Base-by-base conservation (phyloP, 2,113 vertebrate species). In the Crotalus tigris region DNA sequence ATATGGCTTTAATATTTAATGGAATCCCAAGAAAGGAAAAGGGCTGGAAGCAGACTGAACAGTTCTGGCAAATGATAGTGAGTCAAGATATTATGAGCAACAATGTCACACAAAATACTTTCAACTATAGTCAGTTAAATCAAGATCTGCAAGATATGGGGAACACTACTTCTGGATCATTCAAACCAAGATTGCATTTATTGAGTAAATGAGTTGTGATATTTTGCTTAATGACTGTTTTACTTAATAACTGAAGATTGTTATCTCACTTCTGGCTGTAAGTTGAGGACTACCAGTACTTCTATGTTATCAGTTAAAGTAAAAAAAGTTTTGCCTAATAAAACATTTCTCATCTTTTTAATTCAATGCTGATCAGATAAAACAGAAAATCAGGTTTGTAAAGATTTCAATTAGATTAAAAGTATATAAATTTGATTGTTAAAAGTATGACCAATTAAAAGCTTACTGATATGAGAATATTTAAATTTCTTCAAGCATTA, bases 401-500 rank as follows among this genome's bases (percentile, higher is more conserved):
- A 64, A 51, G 11, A 64, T 81, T n/a, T 64, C 13, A 90, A n/a
- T 23, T 26, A 89, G 7, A 49, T 29, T 29, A 64, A 90, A 64
- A 26, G 51, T 24, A 64, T 24, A 90, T 19, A 51, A n/a, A 19
- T 64, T 64, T n/a, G 15, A 19, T 21, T n/a, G 10, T 57, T 90
- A 61, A 49, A 61, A 64, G 29, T 91, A 92, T 11, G 33, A 61
- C 2, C 3, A 24, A 89, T 69, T 44, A 61, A 94, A 53, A 93
- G 95, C 92, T 95, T 21, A 90, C 44, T 24, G 10, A 44, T 54
- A 89, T 55, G n/a, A 91, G 91, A 92, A 91, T 69, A 55, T 23
- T 26, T 24, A 91, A 94, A 58, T 1, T n/a, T 59, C 94, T 29
- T 53, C n/a, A 94, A 87, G 87, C 24, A 64, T 58, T 95, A 95